These are phyloP conservation scores for Thereva unica DNA, from an alignment of 2,888 invertebrate genomes.

Conservation along the genomic window DNA sequence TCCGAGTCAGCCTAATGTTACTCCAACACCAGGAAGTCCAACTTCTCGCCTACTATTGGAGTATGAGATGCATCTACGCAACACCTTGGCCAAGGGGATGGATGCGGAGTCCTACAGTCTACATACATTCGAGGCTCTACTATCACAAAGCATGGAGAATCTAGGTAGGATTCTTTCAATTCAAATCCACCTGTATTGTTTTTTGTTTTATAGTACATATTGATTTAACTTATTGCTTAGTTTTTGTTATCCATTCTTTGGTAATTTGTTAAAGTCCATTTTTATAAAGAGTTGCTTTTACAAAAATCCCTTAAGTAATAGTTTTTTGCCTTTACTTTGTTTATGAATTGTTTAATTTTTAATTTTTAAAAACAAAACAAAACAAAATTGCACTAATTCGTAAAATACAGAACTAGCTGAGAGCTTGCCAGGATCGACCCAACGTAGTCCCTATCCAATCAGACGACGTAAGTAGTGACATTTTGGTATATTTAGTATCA, in stretches of 20 bases:
- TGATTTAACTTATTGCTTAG: no score
- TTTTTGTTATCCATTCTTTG: no score
- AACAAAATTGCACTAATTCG: slow-evolving; percentile 39
- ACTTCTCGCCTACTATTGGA: slow-evolving; percentile 83
- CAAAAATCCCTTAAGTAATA: no score
- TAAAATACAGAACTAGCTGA: slow-evolving; percentile 76
- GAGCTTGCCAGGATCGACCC: slow-evolving; percentile 80
- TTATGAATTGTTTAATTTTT: slow-evolving; percentile 10
- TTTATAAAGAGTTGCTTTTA: no score
- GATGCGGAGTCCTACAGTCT: slow-evolving; percentile 93
- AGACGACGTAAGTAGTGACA: slow-evolving; percentile 76
- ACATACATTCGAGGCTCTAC: slow-evolving; percentile 89
- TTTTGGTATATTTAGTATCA: slow-evolving; percentile 33
- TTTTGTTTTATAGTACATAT: slow-evolving; percentile 11
- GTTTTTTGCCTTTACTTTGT: slow-evolving; percentile 3
- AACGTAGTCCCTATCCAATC: slow-evolving; percentile 82
- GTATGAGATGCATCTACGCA: slow-evolving; percentile 91
- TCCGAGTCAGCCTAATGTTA: slow-evolving; percentile 69
- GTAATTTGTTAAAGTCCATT: no score
- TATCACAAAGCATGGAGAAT: slow-evolving; percentile 95
- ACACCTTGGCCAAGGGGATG: slow-evolving; percentile 92
- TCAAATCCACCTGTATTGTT: background rate
- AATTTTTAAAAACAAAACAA: slow-evolving; percentile 17
- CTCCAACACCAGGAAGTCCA: slow-evolving; percentile 80
- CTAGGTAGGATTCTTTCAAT: slow-evolving; percentile 66